Evolutionary conservation across 2,888 invertebrate genomes (phyloP), one percentile per base, ranked within the genome.

Genomic region (Eumacrocentrus americanus): DNA sequence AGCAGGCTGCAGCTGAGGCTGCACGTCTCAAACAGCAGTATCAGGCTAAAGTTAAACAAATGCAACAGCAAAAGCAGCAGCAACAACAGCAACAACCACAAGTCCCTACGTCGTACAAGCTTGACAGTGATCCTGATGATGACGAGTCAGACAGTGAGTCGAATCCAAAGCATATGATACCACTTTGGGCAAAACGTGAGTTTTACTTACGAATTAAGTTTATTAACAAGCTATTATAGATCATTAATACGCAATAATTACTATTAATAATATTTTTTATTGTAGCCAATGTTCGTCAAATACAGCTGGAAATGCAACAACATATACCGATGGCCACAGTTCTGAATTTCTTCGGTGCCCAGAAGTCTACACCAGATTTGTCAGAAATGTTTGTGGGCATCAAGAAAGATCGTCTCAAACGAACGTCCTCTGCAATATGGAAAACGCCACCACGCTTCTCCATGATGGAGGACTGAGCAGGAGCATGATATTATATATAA

Each of bases 361-460:
- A 65, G 40, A 75, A 71, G 55, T 79, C 77, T 76, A 85, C 86
- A 2, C 88, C 89, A 0, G 88, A 91, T 83, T 82, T 91, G 62
- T 81, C 83, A 58, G 84, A 85, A 63, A 85, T 91, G 48, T 91
- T 91, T 83, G 87, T 88, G 35, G 81, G 82, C 62, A 89, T 91
- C 65, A 88, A 89, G 78, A 84, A 86, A 50, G 82, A 82, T 47
- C 83, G 85, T 38, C 82, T 91, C 70, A 87, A 88, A 77, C 84
- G 91, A 40, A 90, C 89, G 37, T 91, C 91, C 0, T 90, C 90
- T 70, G 90, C 89, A 40, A 84, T 88, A 55, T 91, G 91, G 91
- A 85, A 87, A 67, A 88, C 88, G 7, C 89, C 90, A 46, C 90
- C 90, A 1, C 80, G 87, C 42, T 87, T 85, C 74, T 85, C 87